Percentiles rank a stretch among this genome's conserved stretches.
Evolutionary conservation across 2,113 vertebrate genomes (phyloP).

Genomic region (Siniperca knerii): DNA sequence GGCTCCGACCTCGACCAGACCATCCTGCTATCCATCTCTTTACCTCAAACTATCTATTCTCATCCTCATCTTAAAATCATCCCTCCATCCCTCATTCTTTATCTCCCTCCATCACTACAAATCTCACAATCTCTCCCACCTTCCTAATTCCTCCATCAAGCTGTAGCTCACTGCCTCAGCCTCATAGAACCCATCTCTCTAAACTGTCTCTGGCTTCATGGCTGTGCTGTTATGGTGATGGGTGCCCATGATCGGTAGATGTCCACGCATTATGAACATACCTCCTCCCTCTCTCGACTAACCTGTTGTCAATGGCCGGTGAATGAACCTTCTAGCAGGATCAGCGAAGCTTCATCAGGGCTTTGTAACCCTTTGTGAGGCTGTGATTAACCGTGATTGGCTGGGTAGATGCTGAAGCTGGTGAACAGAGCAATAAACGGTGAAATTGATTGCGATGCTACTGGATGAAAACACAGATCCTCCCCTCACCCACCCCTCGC

Average conservation of each 20-base stretch:
- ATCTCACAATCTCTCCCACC: constrained; percentile 5
- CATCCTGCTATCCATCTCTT: not conserved
- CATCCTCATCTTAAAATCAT: constrained; percentile 39
- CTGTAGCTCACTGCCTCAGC: constrained; percentile 22
- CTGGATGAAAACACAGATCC: constrained; percentile 52
- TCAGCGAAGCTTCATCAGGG: constrained; percentile 43
- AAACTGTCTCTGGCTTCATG: constrained; percentile 40
- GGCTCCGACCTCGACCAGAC: constrained; percentile 47
- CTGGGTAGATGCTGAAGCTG: constrained; percentile 44
- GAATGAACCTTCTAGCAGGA: constrained; percentile 33
- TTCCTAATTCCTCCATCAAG: constrained; percentile 21
- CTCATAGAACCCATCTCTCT: constrained; percentile 41
- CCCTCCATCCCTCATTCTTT: constrained; percentile 23
- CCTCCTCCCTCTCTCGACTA: constrained; percentile 57
- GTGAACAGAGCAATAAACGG: constrained; percentile 56
- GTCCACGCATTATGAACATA: constrained; percentile 11
- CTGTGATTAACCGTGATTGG: constrained; percentile 70
- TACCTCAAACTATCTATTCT: constrained; percentile 16
- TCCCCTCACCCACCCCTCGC: constrained; percentile 15
- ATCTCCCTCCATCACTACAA: constrained; percentile 31
- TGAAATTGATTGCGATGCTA: constrained; percentile 45
- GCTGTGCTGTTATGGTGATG: constrained; percentile 59
- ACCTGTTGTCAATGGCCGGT: constrained; percentile 47
- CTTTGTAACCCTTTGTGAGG: constrained; percentile 30
- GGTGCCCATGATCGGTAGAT: constrained; percentile 51